Conservation (phyloP, 2,888 invertebrate genomes). For the Phortica magna region DNA sequence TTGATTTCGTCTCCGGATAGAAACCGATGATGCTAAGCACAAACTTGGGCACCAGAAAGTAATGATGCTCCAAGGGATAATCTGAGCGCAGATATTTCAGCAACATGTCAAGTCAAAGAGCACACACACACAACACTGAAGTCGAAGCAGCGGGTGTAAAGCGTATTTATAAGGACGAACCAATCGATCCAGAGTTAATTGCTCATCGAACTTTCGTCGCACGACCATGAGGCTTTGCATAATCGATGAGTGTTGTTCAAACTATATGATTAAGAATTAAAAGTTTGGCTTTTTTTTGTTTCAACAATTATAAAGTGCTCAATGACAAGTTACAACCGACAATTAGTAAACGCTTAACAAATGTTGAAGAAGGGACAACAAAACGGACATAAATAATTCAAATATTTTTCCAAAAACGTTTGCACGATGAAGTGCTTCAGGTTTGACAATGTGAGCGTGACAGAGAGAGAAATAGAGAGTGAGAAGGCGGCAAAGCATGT, state of each 20-base stretch:
- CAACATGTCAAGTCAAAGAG: slow-evolving; percentile 56
- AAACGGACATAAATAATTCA: no score
- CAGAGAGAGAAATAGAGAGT: no score
- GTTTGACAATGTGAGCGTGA: no score
- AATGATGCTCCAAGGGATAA: slow-evolving; percentile 64
- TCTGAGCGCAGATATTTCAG: slow-evolving; percentile 56
- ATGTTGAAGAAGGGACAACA: slow-evolving; percentile 19
- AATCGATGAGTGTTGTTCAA: slow-evolving; percentile 56
- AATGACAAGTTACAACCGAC: slow-evolving; percentile 44
- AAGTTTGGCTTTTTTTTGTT: slow-evolving; percentile 50
- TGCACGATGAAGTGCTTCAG: no score
- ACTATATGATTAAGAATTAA: slow-evolving; percentile 25
- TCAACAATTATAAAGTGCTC: slow-evolving; percentile 51
- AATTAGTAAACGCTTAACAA: slow-evolving; percentile 58
- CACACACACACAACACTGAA: not conserved
- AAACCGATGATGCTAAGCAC: slow-evolving; percentile 62
- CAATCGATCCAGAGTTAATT: not conserved
- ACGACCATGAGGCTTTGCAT: slow-evolving; percentile 41
- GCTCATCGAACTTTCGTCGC: slow-evolving; percentile 24
- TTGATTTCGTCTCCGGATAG: slow-evolving; percentile 64
- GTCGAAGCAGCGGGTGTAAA: not conserved
- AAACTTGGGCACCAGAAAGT: slow-evolving; percentile 65
- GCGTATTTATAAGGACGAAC: not conserved
- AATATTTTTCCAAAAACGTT: no score
- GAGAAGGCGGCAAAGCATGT: no score